phyloP scores from a whole-genome alignment of 2,888 invertebrate genomes.

The Drosophila neonasuta region DNA sequence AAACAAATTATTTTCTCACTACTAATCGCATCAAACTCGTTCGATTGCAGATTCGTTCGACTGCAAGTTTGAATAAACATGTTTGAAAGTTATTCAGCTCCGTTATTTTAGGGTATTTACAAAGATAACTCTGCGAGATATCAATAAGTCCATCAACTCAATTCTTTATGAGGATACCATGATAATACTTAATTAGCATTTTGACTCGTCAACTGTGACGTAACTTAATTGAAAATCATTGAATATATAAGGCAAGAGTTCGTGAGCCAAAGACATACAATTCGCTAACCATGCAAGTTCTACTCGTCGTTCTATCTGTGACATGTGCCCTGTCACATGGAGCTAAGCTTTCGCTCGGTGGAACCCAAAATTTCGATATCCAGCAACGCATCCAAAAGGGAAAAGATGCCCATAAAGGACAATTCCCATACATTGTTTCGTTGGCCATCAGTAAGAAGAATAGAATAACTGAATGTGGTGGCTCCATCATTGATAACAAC shows the following conservation, averaged over 20 bases:
- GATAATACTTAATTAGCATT: constrained; percentile 9
- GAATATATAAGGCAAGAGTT: constrained; percentile 9
- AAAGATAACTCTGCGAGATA: background rate
- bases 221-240: background rate
- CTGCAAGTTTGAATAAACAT: too few species aligned
- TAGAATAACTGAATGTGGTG: constrained; percentile 49
- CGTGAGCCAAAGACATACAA: background rate
- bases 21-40: too few species aligned
- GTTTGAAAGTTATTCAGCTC: too few species aligned
- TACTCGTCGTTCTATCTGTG: background rate
- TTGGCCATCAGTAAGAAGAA: constrained; percentile 12
- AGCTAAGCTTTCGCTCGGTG: background rate
- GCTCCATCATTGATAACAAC: constrained; percentile 47
- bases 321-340: background rate
- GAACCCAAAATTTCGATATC: background rate
- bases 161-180: background rate
- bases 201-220: too few species aligned
- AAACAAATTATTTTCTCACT: too few species aligned
- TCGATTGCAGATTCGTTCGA: too few species aligned
- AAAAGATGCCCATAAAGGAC: constrained; percentile 25
- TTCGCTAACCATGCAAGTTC: constrained; percentile 8
- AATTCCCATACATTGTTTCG: constrained; percentile 59
- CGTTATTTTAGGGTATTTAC: background rate
- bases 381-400: constrained; percentile 57
- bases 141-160: background rate